Evolutionary conservation across 2,888 invertebrate genomes (phyloP), one percentile per base, ranked within the genome.

Genomic region (Heteromurus nitidus): DNA sequence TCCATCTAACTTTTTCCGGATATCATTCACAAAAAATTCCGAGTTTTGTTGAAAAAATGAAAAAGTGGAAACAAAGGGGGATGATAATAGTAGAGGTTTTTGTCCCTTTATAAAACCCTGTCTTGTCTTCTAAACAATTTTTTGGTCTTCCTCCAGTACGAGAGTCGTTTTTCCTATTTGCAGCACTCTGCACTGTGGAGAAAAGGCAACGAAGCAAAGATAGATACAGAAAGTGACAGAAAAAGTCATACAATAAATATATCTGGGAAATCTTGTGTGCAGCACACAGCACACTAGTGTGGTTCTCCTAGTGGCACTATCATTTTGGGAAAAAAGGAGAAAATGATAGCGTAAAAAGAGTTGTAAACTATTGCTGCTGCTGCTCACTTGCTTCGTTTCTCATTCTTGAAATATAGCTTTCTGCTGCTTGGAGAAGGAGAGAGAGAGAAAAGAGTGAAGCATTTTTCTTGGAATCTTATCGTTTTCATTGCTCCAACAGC

Each of bases 201-300:
- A 69, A 75, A 77, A 77, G 77, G 62, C 77, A 77, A 69, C 77
- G 60, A 77, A 69, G 77, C 77, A 77, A n/a, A 77, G 69, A 77
- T 77, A 77, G 77, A 77, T 77, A 77, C 69, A 62, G 69, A 28
- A 69, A 62, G 62, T 77, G 77, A 77, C 77, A 77, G 77, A 77
- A 76, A 58, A 77, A 77, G 69, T 77, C 77, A 77, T 77, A 77
- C 69, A 77, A 77, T 77, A 77, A 77, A 77, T 77, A 77, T 77
- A 77, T 67, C 67, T 67, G 31, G 24, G 36, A 64, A 60, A 77
- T 77, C 77, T 77, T 44, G 26, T 77, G 47, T 47, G 72, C 28
- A 26, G 73, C 20, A n/a, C 5, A 20, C 20, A 47, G 42, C 58
- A 28, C 9, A 20, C n/a, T n/a, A 42, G 47, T 36, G 5, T 36